A percentile compares a stretch with the other conserved stretches of the same genome.
Conservation (phyloP, 2,888 invertebrate genomes). For the Zaprionus lineosus region DNA sequence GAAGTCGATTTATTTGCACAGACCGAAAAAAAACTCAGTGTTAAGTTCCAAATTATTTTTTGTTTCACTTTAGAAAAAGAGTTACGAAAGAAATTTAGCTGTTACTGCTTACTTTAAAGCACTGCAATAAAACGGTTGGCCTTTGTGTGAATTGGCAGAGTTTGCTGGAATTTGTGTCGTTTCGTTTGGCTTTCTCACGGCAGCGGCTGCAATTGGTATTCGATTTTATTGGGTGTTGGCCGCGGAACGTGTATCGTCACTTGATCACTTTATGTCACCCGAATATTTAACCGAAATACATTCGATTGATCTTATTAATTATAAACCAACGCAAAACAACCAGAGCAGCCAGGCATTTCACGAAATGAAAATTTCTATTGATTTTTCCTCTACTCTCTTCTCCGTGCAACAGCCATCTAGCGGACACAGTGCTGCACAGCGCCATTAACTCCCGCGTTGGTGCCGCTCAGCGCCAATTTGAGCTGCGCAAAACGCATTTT, state of each 20-base stretch:
- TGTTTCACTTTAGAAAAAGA: conserved; percentile 8
- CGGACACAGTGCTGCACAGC: conserved; percentile 40
- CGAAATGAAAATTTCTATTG: conserved; percentile 81
- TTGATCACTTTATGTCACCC: conserved; percentile 54
- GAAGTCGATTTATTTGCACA: conserved; percentile 74
- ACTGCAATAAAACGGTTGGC: conserved; percentile 37
- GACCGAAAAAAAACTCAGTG: conserved; percentile 27
- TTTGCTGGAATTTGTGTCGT: conserved; percentile 63
- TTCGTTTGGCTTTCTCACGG: conserved; percentile 54
- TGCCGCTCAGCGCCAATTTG: conserved; percentile 12
- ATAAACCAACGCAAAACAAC: conserved; percentile 66
- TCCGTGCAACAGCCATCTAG: conserved; percentile 61
- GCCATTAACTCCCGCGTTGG: conserved; percentile 5
- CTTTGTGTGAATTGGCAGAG: conserved; percentile 28
- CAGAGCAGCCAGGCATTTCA: conserved; percentile 64
- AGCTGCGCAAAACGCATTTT: not conserved
- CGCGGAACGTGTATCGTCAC: conserved; percentile 58
- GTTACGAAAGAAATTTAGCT: conserved; percentile 1
- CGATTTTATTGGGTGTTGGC: conserved; percentile 61
- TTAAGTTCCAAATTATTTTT: conserved; percentile 18
- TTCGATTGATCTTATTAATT: conserved; percentile 47
- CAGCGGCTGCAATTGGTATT: conserved; percentile 33
- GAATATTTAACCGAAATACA: conserved; percentile 31
- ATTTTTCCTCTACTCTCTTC: conserved; percentile 77
- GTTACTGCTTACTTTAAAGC: conserved; percentile 52